Percentiles rank a stretch among this genome's conserved stretches.
Conservation (phyloP, 2,888 invertebrate genomes). For the Malthinus flaveolus region DNA sequence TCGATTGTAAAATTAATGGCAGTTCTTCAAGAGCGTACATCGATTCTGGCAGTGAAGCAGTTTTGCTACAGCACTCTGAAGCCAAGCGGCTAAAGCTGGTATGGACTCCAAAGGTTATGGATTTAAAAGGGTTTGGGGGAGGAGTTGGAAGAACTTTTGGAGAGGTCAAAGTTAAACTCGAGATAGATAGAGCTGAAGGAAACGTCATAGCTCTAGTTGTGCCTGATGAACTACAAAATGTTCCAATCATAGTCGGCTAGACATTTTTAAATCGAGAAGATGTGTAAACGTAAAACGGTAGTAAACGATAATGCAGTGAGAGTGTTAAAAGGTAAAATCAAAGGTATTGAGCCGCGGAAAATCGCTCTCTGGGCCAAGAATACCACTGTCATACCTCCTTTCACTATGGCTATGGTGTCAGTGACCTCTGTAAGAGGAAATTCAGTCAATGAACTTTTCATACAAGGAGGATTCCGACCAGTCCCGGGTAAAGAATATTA, state of each 20-base stretch:
- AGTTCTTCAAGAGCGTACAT: neutral
- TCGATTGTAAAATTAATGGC: neutral
- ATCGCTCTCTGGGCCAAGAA: slow-evolving; percentile 8
- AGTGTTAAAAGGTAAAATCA: too few relatives aligned
- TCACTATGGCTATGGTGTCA: too few relatives aligned
- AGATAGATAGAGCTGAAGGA: slow-evolving; percentile 16
- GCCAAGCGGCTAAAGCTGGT: neutral
- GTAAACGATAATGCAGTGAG: too few relatives aligned
- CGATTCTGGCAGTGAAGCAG: slow-evolving; percentile 5
- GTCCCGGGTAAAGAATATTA: too few relatives aligned
- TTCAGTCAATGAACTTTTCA: too few relatives aligned
- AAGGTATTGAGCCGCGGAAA: neutral
- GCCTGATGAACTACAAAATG: neutral
- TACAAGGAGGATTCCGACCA: too few relatives aligned
- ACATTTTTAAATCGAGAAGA: neutral
- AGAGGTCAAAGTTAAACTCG: slow-evolving; percentile 1
- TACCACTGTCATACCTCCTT: slow-evolving; percentile 4
- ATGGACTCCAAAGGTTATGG: neutral
- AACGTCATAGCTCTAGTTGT: slow-evolving; percentile 11
- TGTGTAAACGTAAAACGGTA: too few relatives aligned
- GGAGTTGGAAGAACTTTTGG: slow-evolving; percentile 9
- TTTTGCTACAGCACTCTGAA: neutral
- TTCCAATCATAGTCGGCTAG: slow-evolving; percentile 4
- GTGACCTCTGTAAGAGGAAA: too few relatives aligned
- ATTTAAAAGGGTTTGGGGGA: slow-evolving; percentile 10